Base-by-base conservation (phyloP, 2,113 vertebrate species). In the Trematocara nigrifrons region DNA sequence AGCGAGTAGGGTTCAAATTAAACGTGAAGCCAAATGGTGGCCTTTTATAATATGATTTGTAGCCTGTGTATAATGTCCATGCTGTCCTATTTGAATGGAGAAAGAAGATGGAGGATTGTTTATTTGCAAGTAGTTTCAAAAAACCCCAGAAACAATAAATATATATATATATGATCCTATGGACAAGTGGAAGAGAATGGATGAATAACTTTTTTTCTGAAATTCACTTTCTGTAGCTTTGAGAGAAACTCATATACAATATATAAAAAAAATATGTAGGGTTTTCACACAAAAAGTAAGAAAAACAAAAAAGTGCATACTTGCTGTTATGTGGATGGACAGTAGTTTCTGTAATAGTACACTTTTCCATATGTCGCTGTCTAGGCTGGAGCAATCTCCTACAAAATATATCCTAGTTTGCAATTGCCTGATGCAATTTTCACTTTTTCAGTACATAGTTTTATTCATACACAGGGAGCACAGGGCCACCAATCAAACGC, bases 321-420 rank as follows among this genome's bases (percentile, higher is more conserved):
- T 69, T 42, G 38, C 38, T 22, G 11, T 13, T 13, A 9, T 69
- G 11, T 22, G 7, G 64, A 69, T 4, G 11, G 64, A 69, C 38
- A 69, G 5, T 69, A 69, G n/a, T 69, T 69, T 69, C 64, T 69
- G n/a, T 22, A 69, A 96, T 11, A 1, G 64, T 49, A 22, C 95
- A 96, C n/a, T 10, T 20, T 3, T 81, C 12, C 16, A 4, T 29
- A 6, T 2, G 0, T 79, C 92, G 94, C 90, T 69, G 38, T 69
- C 0, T 87, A 92, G 6, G 1, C 1, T 56, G 71, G 47, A 38
- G 57, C 10, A 4, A 47, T 35, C 0, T 22, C 2, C 26, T 56
- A 1, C 10, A 95, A 51, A 1, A 89, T 49, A 0, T 0, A 1
- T 80, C 6, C 38, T 56, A 26, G 29, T 31, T 15, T 61, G 10